phyloP scores from a whole-genome alignment of 2,888 invertebrate genomes.

The Agapetus fuscipes region DNA sequence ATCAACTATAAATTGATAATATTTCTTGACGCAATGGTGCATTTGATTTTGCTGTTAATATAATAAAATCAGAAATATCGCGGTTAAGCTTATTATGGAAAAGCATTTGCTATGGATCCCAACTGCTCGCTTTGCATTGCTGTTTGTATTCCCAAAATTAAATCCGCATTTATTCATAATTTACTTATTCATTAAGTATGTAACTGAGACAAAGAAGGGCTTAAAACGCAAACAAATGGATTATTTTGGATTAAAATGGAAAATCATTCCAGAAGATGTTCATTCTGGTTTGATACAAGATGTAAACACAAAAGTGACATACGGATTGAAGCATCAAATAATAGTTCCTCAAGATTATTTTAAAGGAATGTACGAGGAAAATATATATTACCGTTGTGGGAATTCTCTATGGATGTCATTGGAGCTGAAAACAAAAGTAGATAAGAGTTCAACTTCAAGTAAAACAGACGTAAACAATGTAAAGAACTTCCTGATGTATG shows the following conservation, averaged over 20 bases:
- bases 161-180: conserved; percentile 13
- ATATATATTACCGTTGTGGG: conserved; percentile 40
- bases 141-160: conserved; percentile 12
- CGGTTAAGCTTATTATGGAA: background rate
- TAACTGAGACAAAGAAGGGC: conserved; percentile 5
- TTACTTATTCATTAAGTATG: conserved; percentile 11
- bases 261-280: conserved; percentile 15
- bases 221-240: conserved; percentile 7
- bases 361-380: conserved; percentile 36
- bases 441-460: background rate
- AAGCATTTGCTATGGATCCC: background rate
- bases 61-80: too few species aligned
- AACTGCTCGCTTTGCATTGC: conserved; percentile 8
- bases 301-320: conserved; percentile 5
- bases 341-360: conserved; percentile 23
- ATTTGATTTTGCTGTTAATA: too few species aligned
- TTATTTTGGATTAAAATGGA: conserved; percentile 9
- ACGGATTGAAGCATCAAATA: conserved; percentile 8
- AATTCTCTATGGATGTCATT: conserved; percentile 37
- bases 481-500: conserved; percentile 2
- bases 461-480: conserved; percentile 6
- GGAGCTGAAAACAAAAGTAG: conserved; percentile 22
- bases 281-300: background rate
- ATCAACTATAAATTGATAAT: too few species aligned
- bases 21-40: too few species aligned